Evolutionary conservation across 2,797 vertebrate species (phyloP).

Genomic region (Arnoldichthys spilopterus): DNA sequence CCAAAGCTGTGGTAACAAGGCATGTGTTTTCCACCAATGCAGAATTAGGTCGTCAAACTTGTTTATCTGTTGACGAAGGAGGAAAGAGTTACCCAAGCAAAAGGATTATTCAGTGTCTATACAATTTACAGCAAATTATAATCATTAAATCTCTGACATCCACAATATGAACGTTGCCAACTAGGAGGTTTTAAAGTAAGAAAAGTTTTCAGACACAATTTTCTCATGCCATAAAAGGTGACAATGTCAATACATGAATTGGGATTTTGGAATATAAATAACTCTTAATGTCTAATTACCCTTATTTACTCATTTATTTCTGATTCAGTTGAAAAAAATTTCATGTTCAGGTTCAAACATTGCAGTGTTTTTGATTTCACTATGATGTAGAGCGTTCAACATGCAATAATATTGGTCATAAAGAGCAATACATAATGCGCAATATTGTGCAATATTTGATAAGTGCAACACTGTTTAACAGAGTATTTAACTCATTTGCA

Average conservation of each 20-base stretch:
- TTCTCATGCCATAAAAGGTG: neutral
- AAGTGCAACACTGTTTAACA: too few species aligned
- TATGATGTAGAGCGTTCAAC: neutral
- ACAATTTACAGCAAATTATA: slow-evolving; percentile 17
- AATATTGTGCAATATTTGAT: too few species aligned
- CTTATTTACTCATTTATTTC: neutral
- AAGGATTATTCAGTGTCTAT: neutral
- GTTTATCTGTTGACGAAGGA: slow-evolving; percentile 40
- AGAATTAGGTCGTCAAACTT: slow-evolving; percentile 16
- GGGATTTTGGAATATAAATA: neutral
- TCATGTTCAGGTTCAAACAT: neutral
- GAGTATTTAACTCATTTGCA: too few species aligned
- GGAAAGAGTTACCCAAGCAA: slow-evolving; percentile 21
- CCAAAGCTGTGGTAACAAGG: slow-evolving; percentile 8
- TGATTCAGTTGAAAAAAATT: neutral
- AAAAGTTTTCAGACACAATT: neutral
- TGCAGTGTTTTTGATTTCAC: too few species aligned
- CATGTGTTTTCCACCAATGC: neutral
- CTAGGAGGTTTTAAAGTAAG: neutral
- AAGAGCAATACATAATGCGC: too few species aligned
- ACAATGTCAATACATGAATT: neutral
- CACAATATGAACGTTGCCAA: neutral
- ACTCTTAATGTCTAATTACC: too few species aligned
- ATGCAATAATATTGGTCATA: too few species aligned
- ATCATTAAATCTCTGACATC: slow-evolving; percentile 6